Base-by-base conservation (phyloP, 2,797 vertebrate species). In the Apodemus agrarius region DNA sequence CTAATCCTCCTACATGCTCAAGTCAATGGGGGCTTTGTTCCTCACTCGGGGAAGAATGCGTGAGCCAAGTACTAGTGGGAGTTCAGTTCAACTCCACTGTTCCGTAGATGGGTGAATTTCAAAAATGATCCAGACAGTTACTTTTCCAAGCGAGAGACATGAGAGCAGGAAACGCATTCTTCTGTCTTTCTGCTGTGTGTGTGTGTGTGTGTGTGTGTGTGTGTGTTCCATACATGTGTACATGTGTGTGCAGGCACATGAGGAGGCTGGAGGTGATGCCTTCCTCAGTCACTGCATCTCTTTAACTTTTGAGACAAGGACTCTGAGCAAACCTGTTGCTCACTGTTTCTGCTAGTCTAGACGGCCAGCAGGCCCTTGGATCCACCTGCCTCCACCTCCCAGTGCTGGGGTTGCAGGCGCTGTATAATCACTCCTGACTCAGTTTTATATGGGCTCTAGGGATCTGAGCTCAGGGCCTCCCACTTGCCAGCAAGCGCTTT, bases 21-120 rank as follows among this genome's bases (percentile, higher is more conserved):
- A 99, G 98, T 99, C 99, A 99, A 99, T 99, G 98, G 98, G 80
- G 90, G 97, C 98, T 99, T 99, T 99, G 99, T 99, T 99, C 83
- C 0, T 97, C 57, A 96, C 96, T 89, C 87, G 89, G 96, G 96
- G 98, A 99, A 99, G 99, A 99, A 99, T 99, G 99, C 80, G 97
- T 98, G 99, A 99, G 98, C 98, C 99, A 99, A 99, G 98, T 98
- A 98, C 98, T 98, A 93, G 98, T 98, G 99, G 98, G 98, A 98
- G 98, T 98, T 98, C 0, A 97, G 98, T 98, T 98, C 98, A 97
- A 26, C 98, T 92, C 96, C 97, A 98, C 97, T 61, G 34, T 7
- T 72, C 82, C 95, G 94, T 79, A 96, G 96, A 94, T 96, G 96
- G 34, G 59, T 95, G 98, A 72, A 95, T 98, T 98, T 98, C 97